Evolutionary conservation across 2,113 vertebrate species (phyloP).

Genomic region (Dissostichus mawsoni): DNA sequence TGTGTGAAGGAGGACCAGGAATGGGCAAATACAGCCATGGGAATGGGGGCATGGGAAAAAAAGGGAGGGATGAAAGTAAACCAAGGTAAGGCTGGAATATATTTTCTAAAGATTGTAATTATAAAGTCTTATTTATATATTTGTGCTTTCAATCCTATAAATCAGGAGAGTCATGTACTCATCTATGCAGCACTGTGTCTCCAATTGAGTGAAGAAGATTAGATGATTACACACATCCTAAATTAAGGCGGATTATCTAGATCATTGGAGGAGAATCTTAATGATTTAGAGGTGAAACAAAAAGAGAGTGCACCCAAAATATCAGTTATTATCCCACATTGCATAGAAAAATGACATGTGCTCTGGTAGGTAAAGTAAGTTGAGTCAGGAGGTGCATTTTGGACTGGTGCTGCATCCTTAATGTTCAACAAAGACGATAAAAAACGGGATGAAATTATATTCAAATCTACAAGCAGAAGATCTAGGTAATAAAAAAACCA

Average conservation of each 20-base stretch:
- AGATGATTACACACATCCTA: neutral
- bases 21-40: constrained; percentile 50
- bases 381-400: neutral
- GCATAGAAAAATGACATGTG: neutral
- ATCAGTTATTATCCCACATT: neutral
- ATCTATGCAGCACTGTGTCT: neutral
- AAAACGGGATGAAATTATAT: neutral
- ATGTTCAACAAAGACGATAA: neutral
- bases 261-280: neutral
- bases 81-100: neutral
- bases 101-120: neutral
- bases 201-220: no score
- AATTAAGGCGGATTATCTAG: neutral
- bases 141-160: neutral
- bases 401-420: neutral
- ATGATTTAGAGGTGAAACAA: neutral
- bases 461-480: neutral
- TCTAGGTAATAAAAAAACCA: neutral
- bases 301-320: no score
- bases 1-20: constrained; percentile 34
- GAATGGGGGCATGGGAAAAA: constrained; percentile 54
- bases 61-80: neutral
- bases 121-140: neutral
- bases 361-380: neutral
- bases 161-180: neutral